Percentiles rank a stretch among this genome's conserved stretches.
phyloP scores from a whole-genome alignment of 2,797 vertebrate species.

The Todus mexicanus region DNA sequence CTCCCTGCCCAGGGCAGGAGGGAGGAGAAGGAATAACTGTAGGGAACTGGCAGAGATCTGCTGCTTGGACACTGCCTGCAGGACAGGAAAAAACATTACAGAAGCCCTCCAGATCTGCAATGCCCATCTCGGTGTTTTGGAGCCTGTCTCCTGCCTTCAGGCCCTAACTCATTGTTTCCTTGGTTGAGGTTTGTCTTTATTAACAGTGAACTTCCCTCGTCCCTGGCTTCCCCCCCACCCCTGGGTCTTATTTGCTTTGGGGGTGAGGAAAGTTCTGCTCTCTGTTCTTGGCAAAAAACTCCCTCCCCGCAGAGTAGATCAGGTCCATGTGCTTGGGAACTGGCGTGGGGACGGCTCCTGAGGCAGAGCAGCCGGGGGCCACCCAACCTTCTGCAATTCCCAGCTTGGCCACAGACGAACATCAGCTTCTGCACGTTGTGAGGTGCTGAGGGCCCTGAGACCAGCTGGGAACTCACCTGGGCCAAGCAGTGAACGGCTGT shows the following conservation, averaged over 20 bases:
- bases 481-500: background rate
- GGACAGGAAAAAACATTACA: constrained; percentile 22
- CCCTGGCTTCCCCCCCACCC: background rate
- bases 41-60: constrained; percentile 29
- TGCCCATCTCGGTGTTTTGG: background rate
- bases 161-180: constrained; percentile 4
- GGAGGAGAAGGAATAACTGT: background rate
- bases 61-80: background rate
- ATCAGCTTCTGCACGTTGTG: background rate
- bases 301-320: background rate
- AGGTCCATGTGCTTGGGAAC: background rate
- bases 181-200: background rate
- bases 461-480: background rate
- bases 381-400: background rate
- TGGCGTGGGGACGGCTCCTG: background rate
- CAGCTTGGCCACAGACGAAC: fast-evolving
- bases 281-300: background rate
- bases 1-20: background rate
- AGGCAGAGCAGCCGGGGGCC: no score
- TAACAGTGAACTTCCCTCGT: background rate
- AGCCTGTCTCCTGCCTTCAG: background rate
- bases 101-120: background rate
- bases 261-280: background rate
- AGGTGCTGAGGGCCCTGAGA: background rate
- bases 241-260: background rate